phyloP scores from a whole-genome alignment of 1,140 invertebrate genomes.

The Apocrypta bakeri region DNA sequence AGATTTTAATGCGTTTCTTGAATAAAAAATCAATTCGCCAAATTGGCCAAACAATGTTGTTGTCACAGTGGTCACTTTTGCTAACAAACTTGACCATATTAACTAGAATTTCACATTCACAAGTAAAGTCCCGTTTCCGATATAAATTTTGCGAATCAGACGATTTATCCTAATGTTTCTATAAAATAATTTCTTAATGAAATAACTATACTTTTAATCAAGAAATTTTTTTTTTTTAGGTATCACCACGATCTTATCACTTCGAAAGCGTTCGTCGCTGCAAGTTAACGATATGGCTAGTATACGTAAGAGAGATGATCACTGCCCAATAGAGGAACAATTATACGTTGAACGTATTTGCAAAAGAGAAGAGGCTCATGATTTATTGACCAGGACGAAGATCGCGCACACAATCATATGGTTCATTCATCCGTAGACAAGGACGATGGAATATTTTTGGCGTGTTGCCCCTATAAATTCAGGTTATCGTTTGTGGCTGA shows the following conservation, averaged over 20 bases:
- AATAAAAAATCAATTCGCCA: too few species aligned
- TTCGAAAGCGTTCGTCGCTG: not conserved
- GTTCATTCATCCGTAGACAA: slow-evolving; percentile 62
- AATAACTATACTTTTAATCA: too few species aligned
- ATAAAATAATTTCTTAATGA: too few species aligned
- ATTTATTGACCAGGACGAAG: not conserved
- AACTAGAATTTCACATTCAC: too few species aligned
- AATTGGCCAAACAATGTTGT: too few species aligned
- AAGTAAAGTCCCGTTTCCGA: too few species aligned
- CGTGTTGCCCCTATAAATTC: slow-evolving; percentile 46
- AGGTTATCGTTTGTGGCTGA: slow-evolving; percentile 20
- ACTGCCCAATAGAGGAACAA: not conserved
- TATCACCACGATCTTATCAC: not conserved
- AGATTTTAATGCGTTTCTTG: slow-evolving; percentile 15
- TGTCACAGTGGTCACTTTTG: too few species aligned
- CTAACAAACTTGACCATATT: too few species aligned
- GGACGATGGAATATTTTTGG: slow-evolving; percentile 67
- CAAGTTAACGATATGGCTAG: not conserved
- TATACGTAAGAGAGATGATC: not conserved
- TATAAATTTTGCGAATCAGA: too few species aligned
- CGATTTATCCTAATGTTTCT: too few species aligned
- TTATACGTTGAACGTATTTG: not conserved
- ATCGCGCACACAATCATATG: slow-evolving; percentile 9
- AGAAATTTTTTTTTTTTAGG: slow-evolving; percentile 1
- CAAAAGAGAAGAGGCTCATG: slow-evolving; percentile 2